Conservation (phyloP, 2,113 vertebrate genomes). For the Kryptolebias marmoratus region DNA sequence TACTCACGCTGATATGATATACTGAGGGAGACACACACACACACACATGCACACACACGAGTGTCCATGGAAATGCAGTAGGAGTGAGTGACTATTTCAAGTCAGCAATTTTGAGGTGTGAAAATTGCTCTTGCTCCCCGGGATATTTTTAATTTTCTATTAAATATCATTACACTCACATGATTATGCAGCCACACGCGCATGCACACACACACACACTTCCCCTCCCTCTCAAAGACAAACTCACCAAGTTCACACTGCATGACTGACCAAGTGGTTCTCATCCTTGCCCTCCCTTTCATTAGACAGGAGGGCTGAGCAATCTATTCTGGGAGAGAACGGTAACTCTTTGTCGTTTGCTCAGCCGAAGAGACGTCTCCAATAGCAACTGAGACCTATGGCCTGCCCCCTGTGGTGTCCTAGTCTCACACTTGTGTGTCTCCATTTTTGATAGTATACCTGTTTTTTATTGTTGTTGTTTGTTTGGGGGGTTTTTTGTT, state of each 20-base stretch:
- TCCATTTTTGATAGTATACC: constrained; percentile 3
- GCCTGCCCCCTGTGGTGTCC: constrained; percentile 33
- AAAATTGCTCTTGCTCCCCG: constrained; percentile 56
- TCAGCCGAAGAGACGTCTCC: constrained; percentile 67
- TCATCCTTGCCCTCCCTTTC: constrained; percentile 63
- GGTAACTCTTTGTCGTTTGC: constrained; percentile 62
- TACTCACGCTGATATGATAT: constrained; percentile 12
- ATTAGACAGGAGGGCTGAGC: constrained; percentile 45
- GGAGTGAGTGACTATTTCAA: constrained; percentile 46
- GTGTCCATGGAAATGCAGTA: constrained; percentile 22
- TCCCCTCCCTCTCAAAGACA: constrained; percentile 39
- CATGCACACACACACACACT: constrained; percentile 5
- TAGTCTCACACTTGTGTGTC: constrained; percentile 31
- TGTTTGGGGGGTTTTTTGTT: too few relatives aligned
- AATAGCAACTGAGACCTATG: constrained; percentile 72
- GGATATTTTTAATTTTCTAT: constrained; percentile 66
- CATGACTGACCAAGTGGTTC: constrained; percentile 60
- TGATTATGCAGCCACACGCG: constrained; percentile 30
- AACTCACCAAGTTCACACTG: constrained; percentile 53
- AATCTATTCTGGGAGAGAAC: constrained; percentile 71
- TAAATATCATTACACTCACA: constrained; percentile 51
- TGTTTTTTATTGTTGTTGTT: not conserved
- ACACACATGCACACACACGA: not conserved
- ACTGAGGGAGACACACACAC: constrained; percentile 9
- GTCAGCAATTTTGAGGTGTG: constrained; percentile 61